Evolutionary conservation across 2,113 vertebrate genomes (phyloP).

Genomic region (Phyllostomus hastatus): DNA sequence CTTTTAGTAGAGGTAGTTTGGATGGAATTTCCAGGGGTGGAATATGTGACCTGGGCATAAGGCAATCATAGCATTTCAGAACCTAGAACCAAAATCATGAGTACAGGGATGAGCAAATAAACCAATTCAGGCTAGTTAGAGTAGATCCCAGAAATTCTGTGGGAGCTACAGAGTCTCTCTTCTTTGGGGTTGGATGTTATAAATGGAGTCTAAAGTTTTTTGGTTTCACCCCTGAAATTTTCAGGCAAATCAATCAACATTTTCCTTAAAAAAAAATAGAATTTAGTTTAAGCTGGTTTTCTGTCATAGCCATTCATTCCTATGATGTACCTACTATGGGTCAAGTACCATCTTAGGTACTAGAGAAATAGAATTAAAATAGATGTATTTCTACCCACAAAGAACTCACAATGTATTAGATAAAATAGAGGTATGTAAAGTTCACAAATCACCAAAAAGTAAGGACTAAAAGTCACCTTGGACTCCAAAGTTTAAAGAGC

Average conservation of each 20-base stretch:
- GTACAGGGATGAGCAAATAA: background rate
- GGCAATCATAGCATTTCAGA: background rate
- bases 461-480: background rate
- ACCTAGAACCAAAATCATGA: background rate
- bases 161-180: background rate
- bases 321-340: background rate
- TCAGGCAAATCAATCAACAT: constrained; percentile 19
- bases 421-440: background rate
- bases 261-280: background rate
- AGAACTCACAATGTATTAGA: background rate
- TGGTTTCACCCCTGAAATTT: background rate
- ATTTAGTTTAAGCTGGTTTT: background rate
- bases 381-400: background rate
- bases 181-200: background rate
- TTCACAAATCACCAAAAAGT: background rate
- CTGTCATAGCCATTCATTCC: background rate
- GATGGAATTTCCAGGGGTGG: background rate
- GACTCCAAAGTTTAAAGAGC: background rate
- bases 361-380: constrained; percentile 12
- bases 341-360: background rate
- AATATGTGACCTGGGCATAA: background rate
- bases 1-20: background rate
- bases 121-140: background rate
- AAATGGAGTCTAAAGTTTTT: background rate
- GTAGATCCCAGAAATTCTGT: background rate